These are phyloP conservation scores for Bembecia ichneumoniformis DNA, from an alignment of 2,888 invertebrate genomes.

Conservation along the genomic window DNA sequence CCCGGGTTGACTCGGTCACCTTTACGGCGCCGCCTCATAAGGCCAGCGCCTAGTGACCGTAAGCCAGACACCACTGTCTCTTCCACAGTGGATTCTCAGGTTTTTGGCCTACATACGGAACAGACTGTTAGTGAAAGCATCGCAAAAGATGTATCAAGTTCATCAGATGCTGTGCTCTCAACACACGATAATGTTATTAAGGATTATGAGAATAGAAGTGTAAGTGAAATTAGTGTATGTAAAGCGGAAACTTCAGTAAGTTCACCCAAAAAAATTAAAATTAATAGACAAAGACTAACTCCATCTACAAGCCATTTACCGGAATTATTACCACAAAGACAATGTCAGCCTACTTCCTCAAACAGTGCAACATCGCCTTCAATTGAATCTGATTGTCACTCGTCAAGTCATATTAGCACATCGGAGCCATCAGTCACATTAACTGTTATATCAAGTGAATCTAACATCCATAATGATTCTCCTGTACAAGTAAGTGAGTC, in stretches of 20 bases:
- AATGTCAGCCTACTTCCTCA: slow-evolving; percentile 55
- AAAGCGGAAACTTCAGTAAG: slow-evolving; percentile 62
- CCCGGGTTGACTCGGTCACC: slow-evolving; percentile 37
- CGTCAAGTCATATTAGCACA: slow-evolving; percentile 21
- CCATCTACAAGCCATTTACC: slow-evolving; percentile 25
- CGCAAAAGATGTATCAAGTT: slow-evolving; percentile 63
- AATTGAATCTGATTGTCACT: slow-evolving; percentile 19
- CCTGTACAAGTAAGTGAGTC: background rate
- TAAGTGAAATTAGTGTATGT: slow-evolving; percentile 65
- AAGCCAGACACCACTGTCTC: slow-evolving; percentile 64
- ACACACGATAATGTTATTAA: slow-evolving; percentile 47
- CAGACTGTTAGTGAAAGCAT: slow-evolving; percentile 37
- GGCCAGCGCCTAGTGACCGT: slow-evolving; percentile 49
- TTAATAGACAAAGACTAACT: slow-evolving; percentile 54
- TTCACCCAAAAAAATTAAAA: slow-evolving; percentile 62
- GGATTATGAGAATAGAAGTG: slow-evolving; percentile 57
- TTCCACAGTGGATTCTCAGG: slow-evolving; percentile 55
- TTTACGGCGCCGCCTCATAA: slow-evolving; percentile 46
- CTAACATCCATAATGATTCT: background rate
- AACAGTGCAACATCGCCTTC: slow-evolving; percentile 19
- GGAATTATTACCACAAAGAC: slow-evolving; percentile 22
- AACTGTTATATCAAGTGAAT: slow-evolving; percentile 5
- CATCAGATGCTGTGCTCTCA: slow-evolving; percentile 54
- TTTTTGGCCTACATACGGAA: slow-evolving; percentile 31
- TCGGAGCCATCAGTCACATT: slow-evolving; percentile 15